Base-by-base conservation (phyloP, 1,140 invertebrate genomes). In the Globodera rostochiensis region DNA sequence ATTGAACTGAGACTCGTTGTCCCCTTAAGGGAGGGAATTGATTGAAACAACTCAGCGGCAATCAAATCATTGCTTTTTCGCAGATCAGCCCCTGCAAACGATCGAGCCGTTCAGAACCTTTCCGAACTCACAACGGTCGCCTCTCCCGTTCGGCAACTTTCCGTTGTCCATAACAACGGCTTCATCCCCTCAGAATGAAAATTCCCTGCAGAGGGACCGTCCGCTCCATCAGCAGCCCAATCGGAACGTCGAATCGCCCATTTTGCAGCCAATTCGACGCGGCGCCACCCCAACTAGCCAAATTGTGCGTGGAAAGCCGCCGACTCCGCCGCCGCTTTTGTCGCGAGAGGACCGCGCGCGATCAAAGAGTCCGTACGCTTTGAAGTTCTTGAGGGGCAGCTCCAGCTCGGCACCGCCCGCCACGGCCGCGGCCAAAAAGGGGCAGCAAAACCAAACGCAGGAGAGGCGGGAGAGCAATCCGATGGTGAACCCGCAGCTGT, bases 291-390 rank as follows among this genome's bases (percentile, higher is more conserved):
- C 84, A 46, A 85, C 80, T 36, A 57, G 73, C 0, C 83, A 84
- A 71, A 70, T 81, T 70, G 79, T 88, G 46, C 81, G 83, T 46
- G 69, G 66, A 49, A 88, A 90, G 78, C 87, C 87, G 13, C 87
- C 87, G 46, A 90, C 87, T 36, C 87, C 87, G 15, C 87, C 87
- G 15, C 87, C 87, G 50, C 36, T 15, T 21, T 25, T 46, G 79
- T 45, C 25, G 19, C 46, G 84, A 11, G 83, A 82, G 6, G 81
- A 86, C 21, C 69, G 85, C 57, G 83, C 77, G 25, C 74, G 82
- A 21, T 82, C 78, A 69, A 73, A 60, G 67, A 82, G 79, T 53
- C 67, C 81, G 47, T 49, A 80, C 53, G 67, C 46, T 45, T 64
- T 60, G n/a, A 73, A 81, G 53, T 25, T 74, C 57, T 19, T 73